Evolutionary conservation across 2,113 vertebrate species (phyloP).

Genomic region (Scomber colias): DNA sequence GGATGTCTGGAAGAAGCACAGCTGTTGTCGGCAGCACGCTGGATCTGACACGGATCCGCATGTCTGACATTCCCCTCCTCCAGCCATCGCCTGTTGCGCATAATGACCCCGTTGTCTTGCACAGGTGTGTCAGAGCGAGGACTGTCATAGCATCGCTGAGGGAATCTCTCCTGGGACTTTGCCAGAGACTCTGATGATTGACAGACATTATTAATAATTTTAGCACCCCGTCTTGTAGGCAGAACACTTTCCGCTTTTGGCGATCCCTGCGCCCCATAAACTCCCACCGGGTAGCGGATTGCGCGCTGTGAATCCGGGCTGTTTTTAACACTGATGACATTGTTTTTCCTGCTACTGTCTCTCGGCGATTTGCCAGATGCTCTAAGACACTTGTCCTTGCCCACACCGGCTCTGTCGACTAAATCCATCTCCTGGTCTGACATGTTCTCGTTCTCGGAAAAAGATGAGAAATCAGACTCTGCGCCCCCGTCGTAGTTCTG

Average conservation of each 20-base stretch:
- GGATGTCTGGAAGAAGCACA: conserved; percentile 71
- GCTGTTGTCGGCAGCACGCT: conserved; percentile 72
- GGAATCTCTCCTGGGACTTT: conserved; percentile 77
- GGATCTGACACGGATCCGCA: conserved; percentile 70
- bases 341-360: conserved; percentile 75
- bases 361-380: conserved; percentile 64
- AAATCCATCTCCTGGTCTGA: conserved; percentile 85
- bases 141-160: conserved; percentile 70
- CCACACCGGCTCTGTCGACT: conserved; percentile 56
- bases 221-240: conserved; percentile 67
- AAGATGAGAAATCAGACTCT: conserved; percentile 90
- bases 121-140: conserved; percentile 77
- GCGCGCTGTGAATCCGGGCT: conserved; percentile 80
- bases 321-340: conserved; percentile 80
- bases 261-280: conserved; percentile 73
- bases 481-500: conserved; percentile 82
- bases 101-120: conserved; percentile 82
- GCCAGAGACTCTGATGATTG: conserved; percentile 70
- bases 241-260: conserved; percentile 74
- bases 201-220: conserved; percentile 78
- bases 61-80: conserved; percentile 78
- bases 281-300: conserved; percentile 72
- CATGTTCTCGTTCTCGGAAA: conserved; percentile 89
- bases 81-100: conserved; percentile 82
- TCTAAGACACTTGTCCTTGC: conserved; percentile 76